Evolutionary conservation across 1,140 invertebrate genomes (phyloP), one percentile per base, ranked within the genome.

Genomic region (Cotesia chilonis): DNA sequence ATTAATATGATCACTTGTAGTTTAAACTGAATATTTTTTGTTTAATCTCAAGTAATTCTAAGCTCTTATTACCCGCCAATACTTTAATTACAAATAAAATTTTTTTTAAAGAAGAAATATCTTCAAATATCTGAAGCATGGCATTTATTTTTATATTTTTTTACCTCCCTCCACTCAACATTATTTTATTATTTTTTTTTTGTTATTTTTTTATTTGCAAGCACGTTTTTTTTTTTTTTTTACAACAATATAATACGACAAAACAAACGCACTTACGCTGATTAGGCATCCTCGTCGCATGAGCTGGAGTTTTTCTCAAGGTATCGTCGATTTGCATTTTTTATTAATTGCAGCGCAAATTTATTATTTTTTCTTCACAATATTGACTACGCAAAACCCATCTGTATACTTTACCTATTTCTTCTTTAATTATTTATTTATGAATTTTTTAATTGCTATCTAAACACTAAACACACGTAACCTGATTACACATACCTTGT

Each of bases 401-500:
- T 36, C n/a, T 28, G 28, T 37, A 65, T 41, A 36, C 63, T 65
- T 36, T 12, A 10, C 4, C 14, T 28, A 68, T 20, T 54, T 52
- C 7, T 57, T 7, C 52, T 36, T 37, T n/a, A 17, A 55, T n/a
- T 55, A 55, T 55, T 55, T 55, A 55, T 55, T 55, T 55, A 14
- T 55, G 3, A n/a, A 59, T 59, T 28, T 59, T 59, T 20, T 20
- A 59, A 2, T 28, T 59, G 57, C 28, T 28, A 17, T 17, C 17
- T 17, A n/a, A 59, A 17, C 17, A 9, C n/a, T 14, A 5, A 35
- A 59, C 14, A 73, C 72, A 73, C 79, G 59, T 74, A 70, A 75
- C 74, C 79, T 72, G 68, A 54, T 82, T 73, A 86, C 84, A 85
- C 82, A 72, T 78, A 83, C 79, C 83, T 85, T 84, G 77, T 84